These are phyloP conservation scores for Graphium colonna DNA, from an alignment of 2,888 invertebrate species.

Conservation along the genomic window DNA sequence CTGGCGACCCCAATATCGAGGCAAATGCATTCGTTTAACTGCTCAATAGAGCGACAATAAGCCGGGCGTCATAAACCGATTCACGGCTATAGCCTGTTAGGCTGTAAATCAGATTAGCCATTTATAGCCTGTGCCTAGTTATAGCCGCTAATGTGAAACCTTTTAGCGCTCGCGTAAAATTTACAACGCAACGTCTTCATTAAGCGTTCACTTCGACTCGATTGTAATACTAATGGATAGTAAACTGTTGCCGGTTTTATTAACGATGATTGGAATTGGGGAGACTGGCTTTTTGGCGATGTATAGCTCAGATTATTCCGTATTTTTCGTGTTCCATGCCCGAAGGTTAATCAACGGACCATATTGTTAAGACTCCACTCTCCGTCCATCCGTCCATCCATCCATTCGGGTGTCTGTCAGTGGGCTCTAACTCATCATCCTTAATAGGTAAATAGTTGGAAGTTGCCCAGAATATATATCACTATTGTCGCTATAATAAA, in stretches of 20 bases:
- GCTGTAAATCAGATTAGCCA: constrained; percentile 39
- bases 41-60: constrained; percentile 22
- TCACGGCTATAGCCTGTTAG: constrained; percentile 41
- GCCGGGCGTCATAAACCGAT: constrained; percentile 29
- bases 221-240: constrained; percentile 27
- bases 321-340: too few relatives aligned
- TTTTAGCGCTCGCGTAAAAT: constrained; percentile 51
- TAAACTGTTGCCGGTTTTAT: constrained; percentile 2
- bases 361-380: too few relatives aligned
- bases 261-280: neutral
- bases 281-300: too few relatives aligned
- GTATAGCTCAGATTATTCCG: too few relatives aligned
- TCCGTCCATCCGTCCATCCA: too few relatives aligned
- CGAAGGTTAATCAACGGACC: neutral
- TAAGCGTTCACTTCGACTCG: constrained; percentile 27
- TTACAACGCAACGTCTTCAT: constrained; percentile 41
- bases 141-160: constrained; percentile 37
- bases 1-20: too few relatives aligned
- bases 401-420: too few relatives aligned
- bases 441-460: too few relatives aligned
- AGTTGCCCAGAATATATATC: too few relatives aligned
- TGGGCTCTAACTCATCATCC: too few relatives aligned
- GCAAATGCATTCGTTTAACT: constrained; percentile 19
- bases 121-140: constrained; percentile 23
- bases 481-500: too few relatives aligned